Evolutionary conservation across 1,140 invertebrate species (phyloP).

Genomic region (Panagrolaimus sp.): DNA sequence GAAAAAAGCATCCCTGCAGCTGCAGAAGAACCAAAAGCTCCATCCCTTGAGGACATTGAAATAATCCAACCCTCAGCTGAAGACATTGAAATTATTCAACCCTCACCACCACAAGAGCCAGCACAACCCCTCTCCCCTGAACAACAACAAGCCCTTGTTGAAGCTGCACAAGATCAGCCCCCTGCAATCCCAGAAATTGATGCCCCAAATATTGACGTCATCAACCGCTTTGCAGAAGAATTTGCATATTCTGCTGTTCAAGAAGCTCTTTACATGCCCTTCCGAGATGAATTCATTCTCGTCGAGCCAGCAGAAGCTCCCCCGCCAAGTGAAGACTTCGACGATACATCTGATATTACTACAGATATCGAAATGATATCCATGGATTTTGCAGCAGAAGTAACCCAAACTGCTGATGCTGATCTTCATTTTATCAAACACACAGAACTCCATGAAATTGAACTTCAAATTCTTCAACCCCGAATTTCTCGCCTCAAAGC

Average conservation of each 20-base stretch:
- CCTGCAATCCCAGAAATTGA: too few relatives aligned
- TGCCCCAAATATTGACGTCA: neutral
- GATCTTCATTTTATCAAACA: neutral
- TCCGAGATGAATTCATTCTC: neutral
- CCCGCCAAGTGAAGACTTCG: neutral
- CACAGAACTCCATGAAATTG: neutral
- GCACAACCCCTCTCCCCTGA: neutral
- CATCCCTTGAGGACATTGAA: neutral
- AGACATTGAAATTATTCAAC: neutral
- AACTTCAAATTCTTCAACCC: neutral
- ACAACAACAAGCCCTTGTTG: neutral
- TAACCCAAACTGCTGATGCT: neutral
- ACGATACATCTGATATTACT: neutral
- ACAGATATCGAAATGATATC: slow-evolving; percentile 7
- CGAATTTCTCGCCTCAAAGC: neutral
- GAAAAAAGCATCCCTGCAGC: neutral
- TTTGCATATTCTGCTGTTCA: neutral
- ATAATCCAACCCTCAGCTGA: neutral
- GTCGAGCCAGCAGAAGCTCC: neutral
- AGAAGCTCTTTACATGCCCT: neutral
- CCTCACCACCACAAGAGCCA: too few relatives aligned
- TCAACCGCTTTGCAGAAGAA: neutral
- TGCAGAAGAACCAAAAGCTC: too few relatives aligned
- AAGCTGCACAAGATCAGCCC: neutral
- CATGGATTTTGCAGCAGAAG: neutral